Evolutionary conservation across 2,113 vertebrate genomes (phyloP).

Genomic region (Lota lota): DNA sequence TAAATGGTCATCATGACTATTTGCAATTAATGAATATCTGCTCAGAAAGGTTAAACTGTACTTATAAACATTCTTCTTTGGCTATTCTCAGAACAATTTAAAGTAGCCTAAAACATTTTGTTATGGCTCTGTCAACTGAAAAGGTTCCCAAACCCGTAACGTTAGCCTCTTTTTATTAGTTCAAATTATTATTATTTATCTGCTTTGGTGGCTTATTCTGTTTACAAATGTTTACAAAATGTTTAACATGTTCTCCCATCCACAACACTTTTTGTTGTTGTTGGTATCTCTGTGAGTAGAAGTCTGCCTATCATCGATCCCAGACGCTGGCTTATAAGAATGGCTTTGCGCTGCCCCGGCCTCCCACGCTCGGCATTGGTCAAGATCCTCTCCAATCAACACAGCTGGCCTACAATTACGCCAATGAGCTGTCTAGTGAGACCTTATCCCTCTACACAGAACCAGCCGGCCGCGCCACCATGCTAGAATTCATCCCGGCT

Average conservation of each 20-base stretch:
- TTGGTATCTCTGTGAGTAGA: conserved; percentile 75
- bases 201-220: too few relatives aligned
- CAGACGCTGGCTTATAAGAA: conserved; percentile 85
- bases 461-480: conserved; percentile 43
- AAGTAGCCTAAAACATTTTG: too few relatives aligned
- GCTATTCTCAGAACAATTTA: too few relatives aligned
- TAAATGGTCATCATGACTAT: too few relatives aligned
- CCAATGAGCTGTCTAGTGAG: conserved; percentile 69
- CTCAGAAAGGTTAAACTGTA: too few relatives aligned
- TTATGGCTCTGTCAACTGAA: too few relatives aligned
- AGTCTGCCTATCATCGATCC: conserved; percentile 81
- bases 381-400: conserved; percentile 73
- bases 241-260: neutral
- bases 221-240: neutral
- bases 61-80: too few relatives aligned
- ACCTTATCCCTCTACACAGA: conserved; percentile 65
- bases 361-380: conserved; percentile 78
- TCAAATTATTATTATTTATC: neutral
- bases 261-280: conserved; percentile 23
- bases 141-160: too few relatives aligned
- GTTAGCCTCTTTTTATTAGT: too few relatives aligned
- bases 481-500: conserved; percentile 77
- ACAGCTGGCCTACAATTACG: conserved; percentile 74
- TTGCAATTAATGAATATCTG: too few relatives aligned
- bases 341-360: conserved; percentile 75